phyloP scores from a whole-genome alignment of 2,113 vertebrate species.

The Bubo blakistoni region DNA sequence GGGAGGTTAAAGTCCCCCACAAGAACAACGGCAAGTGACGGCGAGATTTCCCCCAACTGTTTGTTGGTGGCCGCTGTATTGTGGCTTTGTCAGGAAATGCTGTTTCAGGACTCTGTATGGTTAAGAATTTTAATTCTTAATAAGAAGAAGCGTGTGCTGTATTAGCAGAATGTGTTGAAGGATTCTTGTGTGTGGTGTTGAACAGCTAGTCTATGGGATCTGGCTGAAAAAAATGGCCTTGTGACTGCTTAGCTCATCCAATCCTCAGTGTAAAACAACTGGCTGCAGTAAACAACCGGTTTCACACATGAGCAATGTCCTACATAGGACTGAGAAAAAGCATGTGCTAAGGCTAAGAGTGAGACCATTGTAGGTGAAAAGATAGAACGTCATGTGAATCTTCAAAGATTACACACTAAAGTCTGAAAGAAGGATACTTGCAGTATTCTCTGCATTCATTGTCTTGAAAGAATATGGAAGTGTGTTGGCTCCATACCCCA shows the following conservation, averaged over 20 bases:
- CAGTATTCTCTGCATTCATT: not conserved
- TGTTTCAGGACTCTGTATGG: not conserved
- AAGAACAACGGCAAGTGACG: too few relatives aligned
- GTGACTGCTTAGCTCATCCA: not conserved
- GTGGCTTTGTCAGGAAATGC: not conserved
- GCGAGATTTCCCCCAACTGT: too few relatives aligned
- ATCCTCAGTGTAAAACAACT: not conserved
- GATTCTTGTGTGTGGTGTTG: not conserved
- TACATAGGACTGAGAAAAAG: not conserved
- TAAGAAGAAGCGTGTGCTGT: accelerated
- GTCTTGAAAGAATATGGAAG: not conserved
- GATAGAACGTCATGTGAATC: not conserved
- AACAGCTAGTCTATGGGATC: not conserved
- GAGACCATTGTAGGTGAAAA: not conserved
- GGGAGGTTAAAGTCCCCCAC: too few relatives aligned
- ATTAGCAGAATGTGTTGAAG: not conserved
- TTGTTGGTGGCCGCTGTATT: too few relatives aligned
- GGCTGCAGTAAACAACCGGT: not conserved
- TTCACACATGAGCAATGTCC: not conserved
- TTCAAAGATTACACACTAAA: not conserved
- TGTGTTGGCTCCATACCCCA: not conserved
- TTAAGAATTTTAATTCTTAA: not conserved
- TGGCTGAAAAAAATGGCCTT: not conserved
- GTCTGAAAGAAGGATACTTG: not conserved
- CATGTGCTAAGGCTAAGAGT: not conserved